phyloP scores from a whole-genome alignment of 2,888 invertebrate genomes.

The Athripsodes cinereus region DNA sequence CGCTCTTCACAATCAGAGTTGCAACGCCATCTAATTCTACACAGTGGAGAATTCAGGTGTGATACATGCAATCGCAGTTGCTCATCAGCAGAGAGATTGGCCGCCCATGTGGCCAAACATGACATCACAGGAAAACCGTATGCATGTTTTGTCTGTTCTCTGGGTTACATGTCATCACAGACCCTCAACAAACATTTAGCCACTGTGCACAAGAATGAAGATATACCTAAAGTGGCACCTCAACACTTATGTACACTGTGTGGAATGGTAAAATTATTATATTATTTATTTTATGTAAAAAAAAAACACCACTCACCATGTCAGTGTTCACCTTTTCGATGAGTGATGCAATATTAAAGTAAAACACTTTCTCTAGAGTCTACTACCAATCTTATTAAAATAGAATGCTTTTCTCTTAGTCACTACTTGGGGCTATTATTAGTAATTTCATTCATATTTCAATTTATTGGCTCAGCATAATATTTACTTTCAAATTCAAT shows the following conservation, averaged over 20 bases:
- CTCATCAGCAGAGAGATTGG: slow-evolving; percentile 18
- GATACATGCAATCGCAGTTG: slow-evolving; percentile 24
- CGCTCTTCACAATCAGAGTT: slow-evolving; percentile 17
- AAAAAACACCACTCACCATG: no score
- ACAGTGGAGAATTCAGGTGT: slow-evolving; percentile 24
- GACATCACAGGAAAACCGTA: slow-evolving; percentile 26
- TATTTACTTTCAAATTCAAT: no score
- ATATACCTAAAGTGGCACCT: slow-evolving; percentile 23
- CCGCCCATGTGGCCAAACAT: slow-evolving; percentile 22
- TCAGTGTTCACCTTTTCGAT: no score
- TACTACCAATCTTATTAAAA: no score
- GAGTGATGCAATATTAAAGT: no score
- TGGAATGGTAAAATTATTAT: slow-evolving; percentile 20
- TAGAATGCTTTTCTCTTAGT: no score
- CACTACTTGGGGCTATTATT: no score
- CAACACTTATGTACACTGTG: slow-evolving; percentile 26
- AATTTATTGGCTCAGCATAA: no score
- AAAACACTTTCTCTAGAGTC: no score
- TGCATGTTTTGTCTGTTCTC: slow-evolving; percentile 25
- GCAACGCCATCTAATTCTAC: slow-evolving; percentile 18
- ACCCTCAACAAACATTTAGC: slow-evolving; percentile 23
- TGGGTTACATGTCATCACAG: slow-evolving; percentile 23
- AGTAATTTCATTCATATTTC: no score
- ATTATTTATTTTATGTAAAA: not conserved
- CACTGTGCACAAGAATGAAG: slow-evolving; percentile 22